A percentile compares a stretch with the other conserved stretches of the same genome.
These are phyloP conservation scores for Molossus alvarezi DNA, from an alignment of 2,797 vertebrate genomes.

Conservation along the genomic window DNA sequence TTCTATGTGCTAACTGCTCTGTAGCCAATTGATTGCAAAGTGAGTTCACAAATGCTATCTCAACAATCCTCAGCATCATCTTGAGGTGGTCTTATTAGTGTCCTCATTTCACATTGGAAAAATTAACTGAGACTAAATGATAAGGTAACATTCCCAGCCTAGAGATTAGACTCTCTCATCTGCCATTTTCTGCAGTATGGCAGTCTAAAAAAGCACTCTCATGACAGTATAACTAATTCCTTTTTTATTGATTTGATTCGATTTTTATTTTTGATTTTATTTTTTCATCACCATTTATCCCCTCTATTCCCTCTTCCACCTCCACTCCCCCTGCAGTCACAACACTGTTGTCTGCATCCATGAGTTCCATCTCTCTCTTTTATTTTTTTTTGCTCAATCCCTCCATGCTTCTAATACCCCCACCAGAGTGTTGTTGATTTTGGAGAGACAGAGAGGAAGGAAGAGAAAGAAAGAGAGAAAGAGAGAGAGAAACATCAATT, in stretches of 20 bases:
- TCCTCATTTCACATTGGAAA: constrained; percentile 52
- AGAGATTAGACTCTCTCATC: background rate
- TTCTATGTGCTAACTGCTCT: constrained; percentile 6
- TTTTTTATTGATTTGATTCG: background rate
- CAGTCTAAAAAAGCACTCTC: background rate
- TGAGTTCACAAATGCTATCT: constrained; percentile 35
- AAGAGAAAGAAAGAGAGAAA: background rate
- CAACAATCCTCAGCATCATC: background rate
- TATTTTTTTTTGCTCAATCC: too few species aligned
- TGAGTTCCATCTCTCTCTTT: too few species aligned
- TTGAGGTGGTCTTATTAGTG: background rate
- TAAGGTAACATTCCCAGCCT: background rate
- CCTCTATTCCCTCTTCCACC: too few species aligned
- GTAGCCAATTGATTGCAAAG: constrained; percentile 41
- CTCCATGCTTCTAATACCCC: too few species aligned
- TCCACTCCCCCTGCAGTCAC: too few species aligned
- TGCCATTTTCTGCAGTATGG: background rate
- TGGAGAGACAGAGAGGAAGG: background rate
- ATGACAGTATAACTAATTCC: background rate
- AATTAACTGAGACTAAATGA: background rate
- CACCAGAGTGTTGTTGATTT: background rate
- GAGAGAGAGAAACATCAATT: background rate
- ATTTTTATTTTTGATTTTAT: too few species aligned
- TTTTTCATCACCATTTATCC: too few species aligned
- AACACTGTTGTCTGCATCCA: too few species aligned